Base-by-base conservation (phyloP, 2,113 vertebrate genomes). In the Gallinago media region DNA sequence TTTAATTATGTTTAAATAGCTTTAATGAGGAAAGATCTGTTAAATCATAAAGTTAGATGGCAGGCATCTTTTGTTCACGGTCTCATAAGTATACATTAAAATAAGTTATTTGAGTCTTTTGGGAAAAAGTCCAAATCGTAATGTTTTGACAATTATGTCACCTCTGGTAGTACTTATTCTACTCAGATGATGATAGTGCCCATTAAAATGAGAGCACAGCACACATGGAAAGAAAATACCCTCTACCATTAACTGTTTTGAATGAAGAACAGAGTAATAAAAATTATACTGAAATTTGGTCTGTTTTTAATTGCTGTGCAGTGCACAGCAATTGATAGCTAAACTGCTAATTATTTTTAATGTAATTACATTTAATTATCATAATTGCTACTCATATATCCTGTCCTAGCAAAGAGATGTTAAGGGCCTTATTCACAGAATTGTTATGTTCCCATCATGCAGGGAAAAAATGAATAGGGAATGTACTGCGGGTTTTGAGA, bases 331-430 rank as follows among this genome's bases (percentile, higher is more conserved):
- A 97, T 96, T 96, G 92, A 97, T 98, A 97, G 81, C 94, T 96
- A 95, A 97, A 98, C 91, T 95, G 84, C 93, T 97, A 97, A 97
- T 98, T 97, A 97, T 97, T 98, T 98, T 95, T 98, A 98, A 98
- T 97, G 78, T 96, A 98, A 98, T 98, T 98, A 97, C 96, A 89
- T 97, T 97, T 98, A 97, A 98, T 98, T 97, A 97, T 97, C 96
- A 20, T 97, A 97, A 98, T 98, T 97, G 88, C 83, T 91, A 88
- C 92, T 97, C 58, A 52, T 97, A 97, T 96, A 75, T 97, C 93
- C 81, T 97, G 52, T 94, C 74, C 93, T 97, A 97, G 95, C 95
- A 95, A 79, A 93, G 72, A 92, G 73, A 87, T 56, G 92, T 91
- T 93, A 97, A 97, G 55, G 56, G 74, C 32, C 67, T 80, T 97